Conservation (phyloP, 1,140 invertebrate genomes). For the Drosophila kepulauana region DNA sequence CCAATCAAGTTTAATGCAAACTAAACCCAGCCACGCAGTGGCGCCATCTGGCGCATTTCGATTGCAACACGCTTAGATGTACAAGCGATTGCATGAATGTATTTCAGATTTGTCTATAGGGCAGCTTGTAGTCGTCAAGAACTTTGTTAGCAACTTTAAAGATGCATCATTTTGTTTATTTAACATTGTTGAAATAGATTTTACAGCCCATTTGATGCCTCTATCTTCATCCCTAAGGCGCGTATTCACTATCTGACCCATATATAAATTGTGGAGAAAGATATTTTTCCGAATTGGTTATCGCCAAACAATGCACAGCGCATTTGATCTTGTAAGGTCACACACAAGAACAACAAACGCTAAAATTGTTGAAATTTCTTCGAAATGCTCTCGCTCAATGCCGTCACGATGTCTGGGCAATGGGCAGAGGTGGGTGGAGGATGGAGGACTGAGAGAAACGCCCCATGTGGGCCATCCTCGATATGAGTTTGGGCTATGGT, state of each 20-base stretch:
- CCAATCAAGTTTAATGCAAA: background rate
- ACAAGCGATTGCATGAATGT: too few species aligned
- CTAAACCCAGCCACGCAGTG: background rate
- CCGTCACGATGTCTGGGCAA: constrained; percentile 18
- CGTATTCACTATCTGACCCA: background rate
- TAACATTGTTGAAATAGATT: background rate
- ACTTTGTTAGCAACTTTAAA: constrained; percentile 3
- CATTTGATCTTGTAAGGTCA: constrained; percentile 12
- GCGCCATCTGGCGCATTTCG: background rate
- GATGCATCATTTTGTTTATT: constrained; percentile 13
- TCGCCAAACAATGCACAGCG: constrained; percentile 7
- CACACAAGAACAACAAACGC: background rate
- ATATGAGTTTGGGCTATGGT: background rate
- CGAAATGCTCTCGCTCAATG: constrained; percentile 1
- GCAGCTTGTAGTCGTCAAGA: background rate
- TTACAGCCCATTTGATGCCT: constrained; percentile 1
- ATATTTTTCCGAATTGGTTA: background rate
- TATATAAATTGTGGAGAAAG: background rate
- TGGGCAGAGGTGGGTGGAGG: background rate
- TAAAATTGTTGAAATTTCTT: constrained; percentile 13
- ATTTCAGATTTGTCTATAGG: background rate
- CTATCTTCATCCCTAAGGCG: background rate
- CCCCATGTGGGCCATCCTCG: background rate
- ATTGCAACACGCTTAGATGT: too few species aligned
- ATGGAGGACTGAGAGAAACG: background rate